Evolutionary conservation across 2,888 invertebrate species (phyloP).

Genomic region (Leptogaster cylindrica): DNA sequence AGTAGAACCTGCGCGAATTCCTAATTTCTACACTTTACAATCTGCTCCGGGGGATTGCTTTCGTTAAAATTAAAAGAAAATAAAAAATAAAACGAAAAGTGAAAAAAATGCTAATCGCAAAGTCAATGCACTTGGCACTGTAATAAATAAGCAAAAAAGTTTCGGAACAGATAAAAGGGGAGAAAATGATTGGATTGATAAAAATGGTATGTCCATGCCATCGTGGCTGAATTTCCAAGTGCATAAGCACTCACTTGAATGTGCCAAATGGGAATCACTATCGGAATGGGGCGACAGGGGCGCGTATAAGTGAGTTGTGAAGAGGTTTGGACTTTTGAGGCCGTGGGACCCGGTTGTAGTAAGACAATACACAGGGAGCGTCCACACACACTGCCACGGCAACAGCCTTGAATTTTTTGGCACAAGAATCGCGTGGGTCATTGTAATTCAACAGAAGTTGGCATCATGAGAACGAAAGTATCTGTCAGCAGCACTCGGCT

Average conservation of each 20-base stretch:
- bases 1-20: no score
- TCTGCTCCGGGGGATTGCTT: no score
- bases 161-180: slow-evolving; percentile 10
- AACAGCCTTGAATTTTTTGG: slow-evolving; percentile 18
- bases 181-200: background rate
- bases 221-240: slow-evolving; percentile 1
- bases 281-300: background rate
- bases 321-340: no score
- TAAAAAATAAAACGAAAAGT: background rate
- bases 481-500: background rate
- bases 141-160: slow-evolving; percentile 9
- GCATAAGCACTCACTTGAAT: slow-evolving; percentile 11
- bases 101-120: background rate
- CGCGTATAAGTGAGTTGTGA: background rate
- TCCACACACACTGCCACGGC: background rate
- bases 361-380: slow-evolving; percentile 1
- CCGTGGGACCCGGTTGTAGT: background rate
- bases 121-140: slow-evolving; percentile 20
- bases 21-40: no score
- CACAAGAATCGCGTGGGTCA: slow-evolving; percentile 5
- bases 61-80: background rate
- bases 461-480: background rate
- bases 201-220: background rate
- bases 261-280: background rate
- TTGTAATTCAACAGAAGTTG: slow-evolving; percentile 17